phyloP scores from a whole-genome alignment of 1,140 invertebrate genomes.

The Leptinotarsa undecemlineata region DNA sequence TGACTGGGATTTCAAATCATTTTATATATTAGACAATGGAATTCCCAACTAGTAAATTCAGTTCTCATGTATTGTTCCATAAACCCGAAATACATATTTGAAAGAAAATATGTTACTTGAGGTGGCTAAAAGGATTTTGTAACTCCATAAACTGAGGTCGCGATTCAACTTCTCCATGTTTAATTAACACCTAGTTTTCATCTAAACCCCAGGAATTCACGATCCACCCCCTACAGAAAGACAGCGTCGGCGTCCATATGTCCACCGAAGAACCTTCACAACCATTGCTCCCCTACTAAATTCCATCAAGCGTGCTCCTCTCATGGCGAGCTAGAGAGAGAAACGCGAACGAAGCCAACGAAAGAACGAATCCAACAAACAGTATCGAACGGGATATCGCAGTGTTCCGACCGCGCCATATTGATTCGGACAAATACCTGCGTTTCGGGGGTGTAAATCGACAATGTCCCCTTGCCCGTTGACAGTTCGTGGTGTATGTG shows the following conservation, averaged over 20 bases:
- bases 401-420: conserved; percentile 24
- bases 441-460: conserved; percentile 22
- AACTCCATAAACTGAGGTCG: too few species aligned
- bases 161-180: too few species aligned
- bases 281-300: conserved; percentile 14
- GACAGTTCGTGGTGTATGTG: conserved; percentile 1
- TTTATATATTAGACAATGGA: too few species aligned
- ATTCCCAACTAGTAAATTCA: too few species aligned
- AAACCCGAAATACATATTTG: too few species aligned
- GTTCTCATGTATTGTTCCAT: too few species aligned
- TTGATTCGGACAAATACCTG: conserved; percentile 15
- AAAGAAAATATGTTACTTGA: too few species aligned
- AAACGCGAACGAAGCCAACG: background rate
- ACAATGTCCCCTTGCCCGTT: conserved; percentile 12
- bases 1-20: too few species aligned
- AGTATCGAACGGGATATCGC: conserved; percentile 33
- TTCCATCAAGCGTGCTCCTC: conserved; percentile 12
- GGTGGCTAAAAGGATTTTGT: too few species aligned
- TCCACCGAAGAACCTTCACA: background rate
- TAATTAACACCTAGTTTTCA: too few species aligned
- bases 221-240: too few species aligned
- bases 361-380: conserved; percentile 11
- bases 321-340: conserved; percentile 20
- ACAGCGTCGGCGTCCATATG: background rate
- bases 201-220: too few species aligned